Base-by-base conservation (phyloP, 2,797 vertebrate species). In the Ciconia nigra region DNA sequence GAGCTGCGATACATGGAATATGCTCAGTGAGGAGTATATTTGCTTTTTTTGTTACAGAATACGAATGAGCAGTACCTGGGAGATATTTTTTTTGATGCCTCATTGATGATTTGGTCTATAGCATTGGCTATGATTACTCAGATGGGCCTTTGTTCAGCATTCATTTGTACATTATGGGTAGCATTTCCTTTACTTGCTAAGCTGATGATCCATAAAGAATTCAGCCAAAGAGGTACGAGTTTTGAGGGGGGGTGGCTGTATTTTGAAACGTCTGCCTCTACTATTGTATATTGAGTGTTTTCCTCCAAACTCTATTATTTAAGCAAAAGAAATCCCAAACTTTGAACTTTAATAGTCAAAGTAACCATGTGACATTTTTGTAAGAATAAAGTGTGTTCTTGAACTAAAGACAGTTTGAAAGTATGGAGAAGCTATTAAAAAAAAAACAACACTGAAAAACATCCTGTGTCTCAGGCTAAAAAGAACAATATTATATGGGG, bases 161-260 rank as follows among this genome's bases (percentile, higher is more conserved):
- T 99, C 44, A 96, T 99, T 74, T 99, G 99, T 93, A 98, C 98
- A 5, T 90, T 99, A 10, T 99, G 99, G 99, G 99, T 99, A 83
- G 98, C 98, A 14, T 99, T 99, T 95, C 99, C 99, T 11, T 97
- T 99, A 84, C 94, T 98, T 87, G 98, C 99, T 94, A 99, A 98
- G 61, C 96, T 99, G 79, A 97, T 99, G 72, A 96, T 99, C 82
- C 96, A 98, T 24, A 98, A 96, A 35, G 99, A 99, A 82, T 99
- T 99, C 87, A 98, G 97, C 95, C 98, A 98, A 89, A 97, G 98
- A 94, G 98, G 98, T 98, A 98, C 31, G 73, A 59, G 20, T 85
- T 91, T 70, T 62, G 37, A 13, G 11, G 22, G 3, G 6, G 1
- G 3, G 16, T 35, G 12, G 19, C 14, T 70, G 19, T 46, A 28